Evolutionary conservation across 2,797 vertebrate species (phyloP), one percentile per base, ranked within the genome.

Genomic region (Danio tinwini): DNA sequence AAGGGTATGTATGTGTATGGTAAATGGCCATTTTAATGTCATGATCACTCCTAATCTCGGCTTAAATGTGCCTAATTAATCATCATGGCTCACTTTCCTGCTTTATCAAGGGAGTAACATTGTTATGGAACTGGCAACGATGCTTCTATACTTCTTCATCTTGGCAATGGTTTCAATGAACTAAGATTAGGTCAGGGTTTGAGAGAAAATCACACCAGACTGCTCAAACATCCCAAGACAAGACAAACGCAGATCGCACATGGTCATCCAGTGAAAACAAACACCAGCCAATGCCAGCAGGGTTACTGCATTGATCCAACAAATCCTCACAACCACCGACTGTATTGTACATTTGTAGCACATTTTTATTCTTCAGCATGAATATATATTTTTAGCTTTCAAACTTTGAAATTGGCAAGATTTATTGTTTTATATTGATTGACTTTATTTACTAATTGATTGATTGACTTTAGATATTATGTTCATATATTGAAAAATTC

Each of bases 171-270:
- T 12, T 59, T 7, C 0, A 13, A 29, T 58, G 53, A 59, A 45
- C 40, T 59, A 40, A 73, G 53, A 56, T 73, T 73, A 58, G 70
- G 53, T 47, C 53, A 47, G 69, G 19, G 8, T 59, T 73, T 47
- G 19, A 73, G 45, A 59, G 55, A 73, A 65, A 47, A 58, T 73
- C 55, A 58, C 29, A 16, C 42, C 70, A 73, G 70, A 73, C 53
- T 73, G 55, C 56, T 47, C 19, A 73, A 73, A 73, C 40, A 73
- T 59, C 56, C 8, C 17, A 73, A 47, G 55, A 73, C 40, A 45
- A 73, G 55, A 59, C 55, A 47, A n/a, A 47, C 4, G 0, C 13
- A 0, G 3, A 72, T 16, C 56, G 40, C 69, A 58, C 40, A 72
- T 72, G 19, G 70, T 59, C 19, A 59, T 44, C 45, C 55, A 0